Evolutionary conservation across 2,888 invertebrate species (phyloP).

Genomic region (Erpobdella octoculata): DNA sequence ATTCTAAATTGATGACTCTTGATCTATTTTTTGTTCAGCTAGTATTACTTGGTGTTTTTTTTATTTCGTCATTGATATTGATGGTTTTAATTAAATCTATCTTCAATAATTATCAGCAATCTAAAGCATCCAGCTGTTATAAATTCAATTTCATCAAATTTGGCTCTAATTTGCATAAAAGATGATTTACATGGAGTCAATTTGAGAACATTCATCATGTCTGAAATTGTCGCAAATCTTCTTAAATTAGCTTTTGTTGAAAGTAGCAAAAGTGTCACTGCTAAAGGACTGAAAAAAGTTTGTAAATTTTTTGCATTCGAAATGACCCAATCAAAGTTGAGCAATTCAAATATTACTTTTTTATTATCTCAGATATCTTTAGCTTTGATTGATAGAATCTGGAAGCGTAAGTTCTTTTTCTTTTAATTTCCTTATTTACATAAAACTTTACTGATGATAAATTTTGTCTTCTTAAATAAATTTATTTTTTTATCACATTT

Average conservation of each 20-base stretch:
- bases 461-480: too few species aligned
- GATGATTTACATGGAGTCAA: neutral
- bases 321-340: neutral
- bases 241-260: neutral
- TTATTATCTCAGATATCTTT: neutral
- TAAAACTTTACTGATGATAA: too few species aligned
- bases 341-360: neutral
- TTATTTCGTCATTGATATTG: neutral
- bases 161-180: neutral
- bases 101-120: neutral
- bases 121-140: neutral
- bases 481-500: too few species aligned
- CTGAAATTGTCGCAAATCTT: neutral
- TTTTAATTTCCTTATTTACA: neutral
- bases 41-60: neutral
- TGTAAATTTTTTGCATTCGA: neutral
- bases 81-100: neutral
- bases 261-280: neutral
- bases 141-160: neutral
- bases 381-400: conserved; percentile 9
- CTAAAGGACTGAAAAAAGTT: conserved; percentile 6
- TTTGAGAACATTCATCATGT: neutral
- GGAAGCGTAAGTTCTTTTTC: neutral
- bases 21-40: conserved; percentile 7
- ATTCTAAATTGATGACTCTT: neutral